Conservation (phyloP, 1,140 invertebrate genomes). For the Neotoxoptera formosana region DNA sequence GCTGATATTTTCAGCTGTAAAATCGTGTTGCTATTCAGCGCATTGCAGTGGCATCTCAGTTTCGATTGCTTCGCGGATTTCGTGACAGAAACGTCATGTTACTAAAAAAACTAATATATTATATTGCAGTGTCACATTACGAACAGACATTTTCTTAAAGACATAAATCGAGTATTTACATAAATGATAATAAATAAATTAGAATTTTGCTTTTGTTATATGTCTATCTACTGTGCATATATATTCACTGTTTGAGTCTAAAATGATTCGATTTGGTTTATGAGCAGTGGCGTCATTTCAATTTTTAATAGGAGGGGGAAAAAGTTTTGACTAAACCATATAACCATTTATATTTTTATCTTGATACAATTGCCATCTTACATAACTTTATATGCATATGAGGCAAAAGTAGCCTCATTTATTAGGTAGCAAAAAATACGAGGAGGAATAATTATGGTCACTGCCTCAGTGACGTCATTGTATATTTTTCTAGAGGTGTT, state of each 20-base stretch:
- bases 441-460: too few relatives aligned
- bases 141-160: not conserved
- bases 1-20: not conserved
- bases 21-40: not conserved
- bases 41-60: not conserved
- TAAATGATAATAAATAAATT: not conserved
- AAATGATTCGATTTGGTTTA: not conserved
- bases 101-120: not conserved
- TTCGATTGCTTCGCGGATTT: not conserved
- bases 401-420: too few relatives aligned
- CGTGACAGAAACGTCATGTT: not conserved
- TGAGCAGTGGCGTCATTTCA: not conserved
- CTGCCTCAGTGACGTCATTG: too few relatives aligned
- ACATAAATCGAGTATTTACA: not conserved
- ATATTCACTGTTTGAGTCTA: not conserved
- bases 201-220: not conserved
- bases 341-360: too few relatives aligned
- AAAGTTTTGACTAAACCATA: too few relatives aligned
- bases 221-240: not conserved
- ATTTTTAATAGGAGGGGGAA: too few relatives aligned
- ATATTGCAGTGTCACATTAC: not conserved
- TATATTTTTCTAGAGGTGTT: too few relatives aligned
- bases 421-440: too few relatives aligned
- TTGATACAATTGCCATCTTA: too few relatives aligned
- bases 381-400: too few relatives aligned